phyloP scores from a whole-genome alignment of 2,888 invertebrate genomes.

The Leucozona laternaria region DNA sequence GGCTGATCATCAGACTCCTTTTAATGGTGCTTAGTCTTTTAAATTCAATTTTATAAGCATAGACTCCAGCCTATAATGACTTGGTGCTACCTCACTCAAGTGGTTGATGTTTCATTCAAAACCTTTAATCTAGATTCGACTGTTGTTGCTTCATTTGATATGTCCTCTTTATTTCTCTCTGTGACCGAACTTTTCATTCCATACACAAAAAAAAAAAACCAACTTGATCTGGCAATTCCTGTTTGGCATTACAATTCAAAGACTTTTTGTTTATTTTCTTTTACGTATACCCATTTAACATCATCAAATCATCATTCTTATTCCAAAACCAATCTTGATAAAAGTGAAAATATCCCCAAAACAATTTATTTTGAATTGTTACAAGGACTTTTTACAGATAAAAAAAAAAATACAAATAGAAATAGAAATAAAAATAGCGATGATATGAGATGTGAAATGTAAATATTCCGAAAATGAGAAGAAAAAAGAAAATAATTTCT shows the following conservation, averaged over 20 bases:
- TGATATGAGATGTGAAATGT: conserved; percentile 4
- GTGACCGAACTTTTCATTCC: neutral
- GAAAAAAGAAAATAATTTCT: conserved; percentile 8
- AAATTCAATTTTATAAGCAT: too few species aligned
- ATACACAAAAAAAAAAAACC: neutral
- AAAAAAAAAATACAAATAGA: neutral
- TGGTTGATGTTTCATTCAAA: too few species aligned
- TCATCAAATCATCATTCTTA: conserved; percentile 43
- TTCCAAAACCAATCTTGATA: conserved; percentile 21
- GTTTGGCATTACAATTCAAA: neutral
- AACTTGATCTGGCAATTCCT: neutral
- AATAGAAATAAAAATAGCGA: neutral
- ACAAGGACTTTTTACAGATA: neutral
- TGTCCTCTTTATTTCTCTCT: neutral
- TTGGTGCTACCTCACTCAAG: too few species aligned
- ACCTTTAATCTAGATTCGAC: too few species aligned
- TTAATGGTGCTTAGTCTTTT: too few species aligned
- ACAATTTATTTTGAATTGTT: conserved; percentile 38
- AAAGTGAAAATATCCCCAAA: conserved; percentile 27
- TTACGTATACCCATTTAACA: conserved; percentile 12
- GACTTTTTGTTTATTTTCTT: neutral
- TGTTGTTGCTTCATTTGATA: too few species aligned
- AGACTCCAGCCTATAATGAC: too few species aligned
- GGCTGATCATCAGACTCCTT: too few species aligned
- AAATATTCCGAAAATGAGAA: conserved; percentile 3